phyloP scores from a whole-genome alignment of 1,140 invertebrate species.

The Ylistrum balloti region DNA sequence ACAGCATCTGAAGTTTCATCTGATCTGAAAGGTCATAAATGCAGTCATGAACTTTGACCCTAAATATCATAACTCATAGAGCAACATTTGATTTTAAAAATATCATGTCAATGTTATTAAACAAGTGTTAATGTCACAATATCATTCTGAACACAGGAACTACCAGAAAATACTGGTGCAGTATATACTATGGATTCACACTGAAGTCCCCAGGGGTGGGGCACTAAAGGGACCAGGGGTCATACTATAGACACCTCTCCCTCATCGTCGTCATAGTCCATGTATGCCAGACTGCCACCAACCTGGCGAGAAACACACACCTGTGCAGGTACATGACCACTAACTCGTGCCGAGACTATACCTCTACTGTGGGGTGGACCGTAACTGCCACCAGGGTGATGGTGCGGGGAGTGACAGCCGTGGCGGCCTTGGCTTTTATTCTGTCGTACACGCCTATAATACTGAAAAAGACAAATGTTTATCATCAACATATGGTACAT shows the following conservation, averaged over 20 bases:
- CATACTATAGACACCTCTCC: conserved; percentile 6
- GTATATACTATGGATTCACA: not conserved
- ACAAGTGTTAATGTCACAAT: not conserved
- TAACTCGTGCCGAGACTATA: conserved; percentile 41
- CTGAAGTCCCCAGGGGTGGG: not conserved
- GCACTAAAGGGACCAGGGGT: not conserved
- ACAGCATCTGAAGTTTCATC: too few relatives aligned
- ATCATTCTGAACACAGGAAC: not conserved
- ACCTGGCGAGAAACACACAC: conserved; percentile 19
- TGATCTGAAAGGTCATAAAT: too few relatives aligned
- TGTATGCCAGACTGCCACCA: not conserved
- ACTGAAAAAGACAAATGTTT: conserved; percentile 43
- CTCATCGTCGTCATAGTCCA: conserved; percentile 8
- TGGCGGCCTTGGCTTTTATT: conserved; percentile 51
- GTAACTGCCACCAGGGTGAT: not conserved
- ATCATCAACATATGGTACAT: too few relatives aligned
- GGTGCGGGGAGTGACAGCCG: not conserved
- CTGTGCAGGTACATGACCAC: conserved; percentile 33
- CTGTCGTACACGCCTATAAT: conserved; percentile 60
- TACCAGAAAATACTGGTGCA: not conserved
- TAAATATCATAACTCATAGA: not conserved
- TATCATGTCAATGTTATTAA: not conserved
- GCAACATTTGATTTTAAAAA: not conserved
- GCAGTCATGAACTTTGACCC: not conserved
- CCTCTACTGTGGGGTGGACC: conserved; percentile 6